Evolutionary conservation across 1,140 invertebrate species (phyloP).

Genomic region (Bombus pyrosoma): DNA sequence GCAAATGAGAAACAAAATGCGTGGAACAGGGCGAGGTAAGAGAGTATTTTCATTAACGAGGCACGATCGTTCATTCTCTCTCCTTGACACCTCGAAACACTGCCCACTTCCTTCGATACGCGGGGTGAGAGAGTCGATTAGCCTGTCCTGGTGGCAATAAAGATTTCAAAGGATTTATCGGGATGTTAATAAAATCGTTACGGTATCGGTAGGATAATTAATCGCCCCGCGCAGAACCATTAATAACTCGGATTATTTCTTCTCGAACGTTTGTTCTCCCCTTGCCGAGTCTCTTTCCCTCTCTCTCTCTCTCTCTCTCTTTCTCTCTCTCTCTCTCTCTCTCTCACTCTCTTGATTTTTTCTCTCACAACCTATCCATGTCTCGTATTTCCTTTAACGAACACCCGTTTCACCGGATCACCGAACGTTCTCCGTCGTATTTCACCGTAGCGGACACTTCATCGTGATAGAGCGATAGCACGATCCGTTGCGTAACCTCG

Average conservation of each 20-base stretch:
- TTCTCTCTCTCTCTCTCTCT: no score
- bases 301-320: not conserved
- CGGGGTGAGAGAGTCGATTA: not conserved
- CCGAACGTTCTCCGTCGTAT: constrained; percentile 30
- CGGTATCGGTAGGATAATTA: constrained; percentile 30
- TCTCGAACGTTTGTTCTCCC: constrained; percentile 13
- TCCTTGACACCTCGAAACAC: not conserved
- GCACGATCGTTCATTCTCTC: constrained; percentile 23
- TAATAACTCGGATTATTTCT: constrained; percentile 47
- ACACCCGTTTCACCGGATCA: not conserved
- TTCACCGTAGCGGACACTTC: constrained; percentile 6
- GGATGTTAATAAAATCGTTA: constrained; percentile 42
- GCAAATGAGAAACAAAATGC: not conserved
- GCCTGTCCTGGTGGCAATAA: constrained; percentile 35
- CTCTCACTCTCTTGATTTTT: not conserved
- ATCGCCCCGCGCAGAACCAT: constrained; percentile 17
- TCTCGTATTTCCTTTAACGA: constrained; percentile 4
- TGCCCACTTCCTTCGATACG: not conserved
- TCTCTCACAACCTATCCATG: not conserved
- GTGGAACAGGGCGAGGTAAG: not conserved
- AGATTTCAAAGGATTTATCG: constrained; percentile 40
- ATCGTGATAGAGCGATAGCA: constrained; percentile 50
- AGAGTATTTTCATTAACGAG: constrained; percentile 11
- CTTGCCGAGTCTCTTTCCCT: no score
- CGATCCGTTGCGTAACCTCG: constrained; percentile 36